Percentiles rank a stretch among this genome's conserved stretches.
Conservation (phyloP, 1,140 invertebrate genomes). For the Phocides pigmalion region DNA sequence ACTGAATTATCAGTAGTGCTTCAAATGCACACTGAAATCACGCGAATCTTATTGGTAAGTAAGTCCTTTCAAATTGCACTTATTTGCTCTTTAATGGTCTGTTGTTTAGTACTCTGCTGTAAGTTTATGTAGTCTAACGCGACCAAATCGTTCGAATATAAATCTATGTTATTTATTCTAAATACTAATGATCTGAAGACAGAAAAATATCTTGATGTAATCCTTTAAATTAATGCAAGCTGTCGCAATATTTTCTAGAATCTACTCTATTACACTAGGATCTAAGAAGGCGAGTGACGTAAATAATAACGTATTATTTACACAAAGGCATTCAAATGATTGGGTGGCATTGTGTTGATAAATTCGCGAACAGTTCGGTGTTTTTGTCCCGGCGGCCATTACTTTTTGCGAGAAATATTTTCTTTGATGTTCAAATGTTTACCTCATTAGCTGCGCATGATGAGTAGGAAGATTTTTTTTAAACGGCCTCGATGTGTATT, state of each 20-base stretch:
- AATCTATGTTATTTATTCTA: not conserved
- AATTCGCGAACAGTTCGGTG: constrained; percentile 38
- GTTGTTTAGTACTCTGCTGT: not conserved
- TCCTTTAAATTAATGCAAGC: constrained; percentile 22
- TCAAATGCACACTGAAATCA: constrained; percentile 41
- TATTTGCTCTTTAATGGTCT: not conserved
- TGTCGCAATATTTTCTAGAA: constrained; percentile 36
- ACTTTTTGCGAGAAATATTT: constrained; percentile 46
- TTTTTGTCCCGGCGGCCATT: constrained; percentile 35
- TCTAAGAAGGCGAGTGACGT: constrained; percentile 22
- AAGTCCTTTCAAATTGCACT: not conserved
- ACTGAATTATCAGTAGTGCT: constrained; percentile 49
- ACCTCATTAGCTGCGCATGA: constrained; percentile 38
- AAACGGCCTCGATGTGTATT: constrained; percentile 11
- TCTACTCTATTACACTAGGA: constrained; percentile 27
- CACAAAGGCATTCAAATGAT: constrained; percentile 36
- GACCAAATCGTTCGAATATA: not conserved
- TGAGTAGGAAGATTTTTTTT: constrained; percentile 34
- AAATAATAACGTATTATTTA: constrained; percentile 37
- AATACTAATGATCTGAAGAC: not conserved
- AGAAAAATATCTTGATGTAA: constrained; percentile 19
- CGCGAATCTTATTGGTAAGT: constrained; percentile 27
- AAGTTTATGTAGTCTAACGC: not conserved
- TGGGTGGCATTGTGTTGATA: constrained; percentile 36
- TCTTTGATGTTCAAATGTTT: constrained; percentile 51